Conservation (phyloP, 2,797 vertebrate species). For the Micropoecilia bifurca region DNA sequence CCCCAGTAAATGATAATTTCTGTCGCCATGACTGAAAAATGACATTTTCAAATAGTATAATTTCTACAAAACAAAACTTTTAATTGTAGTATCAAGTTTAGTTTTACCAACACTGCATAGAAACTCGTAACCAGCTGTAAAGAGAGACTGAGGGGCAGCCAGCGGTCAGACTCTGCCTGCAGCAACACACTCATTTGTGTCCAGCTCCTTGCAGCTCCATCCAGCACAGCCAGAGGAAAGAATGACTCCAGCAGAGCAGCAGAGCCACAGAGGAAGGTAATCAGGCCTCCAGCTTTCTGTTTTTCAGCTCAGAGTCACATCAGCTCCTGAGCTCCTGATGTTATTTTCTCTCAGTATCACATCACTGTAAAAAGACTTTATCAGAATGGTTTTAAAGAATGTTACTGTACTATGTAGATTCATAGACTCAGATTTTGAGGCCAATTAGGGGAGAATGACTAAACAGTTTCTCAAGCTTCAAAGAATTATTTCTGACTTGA, state of each 20-base stretch:
- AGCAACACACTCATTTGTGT: constrained; percentile 21
- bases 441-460: neutral
- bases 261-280: constrained; percentile 64
- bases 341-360: constrained; percentile 38
- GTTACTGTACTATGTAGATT: constrained; percentile 13
- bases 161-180: constrained; percentile 15
- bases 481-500: neutral
- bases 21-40: neutral
- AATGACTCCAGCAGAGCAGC: constrained; percentile 58
- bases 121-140: constrained; percentile 17
- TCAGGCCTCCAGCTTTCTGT: constrained; percentile 36
- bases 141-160: neutral
- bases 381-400: constrained; percentile 16
- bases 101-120: constrained; percentile 9
- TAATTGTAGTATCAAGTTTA: neutral
- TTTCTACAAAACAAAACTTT: neutral
- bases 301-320: constrained; percentile 44
- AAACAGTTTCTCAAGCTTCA: neutral
- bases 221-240: constrained; percentile 63
- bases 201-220: constrained; percentile 42
- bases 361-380: constrained; percentile 34
- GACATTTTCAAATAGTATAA: neutral
- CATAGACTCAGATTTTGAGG: neutral
- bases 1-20: neutral
- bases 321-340: constrained; percentile 21